Conservation (phyloP, 1,140 invertebrate genomes). For the Sinella curviseta region DNA sequence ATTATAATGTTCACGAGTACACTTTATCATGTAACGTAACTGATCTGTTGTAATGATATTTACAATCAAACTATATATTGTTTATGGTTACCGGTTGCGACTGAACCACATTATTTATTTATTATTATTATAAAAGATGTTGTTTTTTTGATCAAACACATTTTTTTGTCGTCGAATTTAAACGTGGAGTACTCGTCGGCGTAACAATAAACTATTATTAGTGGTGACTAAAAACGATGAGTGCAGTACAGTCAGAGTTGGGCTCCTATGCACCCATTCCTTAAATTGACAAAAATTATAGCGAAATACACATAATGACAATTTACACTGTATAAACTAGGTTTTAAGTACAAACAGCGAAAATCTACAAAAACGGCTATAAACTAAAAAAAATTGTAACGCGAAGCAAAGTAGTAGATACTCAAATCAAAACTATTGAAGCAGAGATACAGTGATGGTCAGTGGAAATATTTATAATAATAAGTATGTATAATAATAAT, state of each 20-base stretch:
- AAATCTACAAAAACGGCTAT: background rate
- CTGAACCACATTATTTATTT: no score
- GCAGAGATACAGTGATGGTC: slow-evolving; percentile 13
- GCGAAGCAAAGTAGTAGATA: background rate
- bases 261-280: background rate
- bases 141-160: no score
- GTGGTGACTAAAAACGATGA: background rate
- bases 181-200: background rate
- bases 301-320: background rate
- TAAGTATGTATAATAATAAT: background rate
- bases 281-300: background rate
- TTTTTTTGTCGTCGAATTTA: no score
- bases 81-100: no score
- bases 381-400: background rate
- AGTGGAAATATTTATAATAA: no score
- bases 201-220: background rate
- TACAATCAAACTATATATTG: no score
- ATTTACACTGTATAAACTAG: background rate
- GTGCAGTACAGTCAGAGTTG: background rate
- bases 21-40: background rate
- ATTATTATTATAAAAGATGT: no score
- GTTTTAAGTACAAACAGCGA: background rate
- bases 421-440: background rate
- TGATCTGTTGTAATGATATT: no score
- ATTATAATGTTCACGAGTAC: background rate